Evolutionary conservation across 2,888 invertebrate species (phyloP).

Genomic region (Trichopoda pennipes): DNA sequence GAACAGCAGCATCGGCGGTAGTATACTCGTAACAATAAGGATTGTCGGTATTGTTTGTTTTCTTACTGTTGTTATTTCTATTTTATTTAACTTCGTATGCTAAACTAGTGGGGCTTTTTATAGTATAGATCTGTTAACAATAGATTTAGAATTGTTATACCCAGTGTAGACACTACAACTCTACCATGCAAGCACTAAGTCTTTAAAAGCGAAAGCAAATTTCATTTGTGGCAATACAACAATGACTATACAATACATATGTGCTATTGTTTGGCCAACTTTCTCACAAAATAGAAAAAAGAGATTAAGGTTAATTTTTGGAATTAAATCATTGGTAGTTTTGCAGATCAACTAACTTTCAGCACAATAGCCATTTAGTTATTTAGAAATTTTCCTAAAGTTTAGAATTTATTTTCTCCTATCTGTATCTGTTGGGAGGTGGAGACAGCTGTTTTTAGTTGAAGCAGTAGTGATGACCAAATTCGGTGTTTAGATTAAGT

Average conservation of each 20-base stretch:
- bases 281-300: constrained; percentile 28
- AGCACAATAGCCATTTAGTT: constrained; percentile 50
- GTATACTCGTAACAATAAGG: constrained; percentile 46
- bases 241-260: constrained; percentile 6
- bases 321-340: constrained; percentile 62
- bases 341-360: constrained; percentile 48
- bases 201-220: constrained; percentile 66
- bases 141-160: constrained; percentile 59
- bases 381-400: constrained; percentile 52
- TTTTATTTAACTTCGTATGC: constrained; percentile 40
- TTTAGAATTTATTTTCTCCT: constrained; percentile 20
- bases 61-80: constrained; percentile 2
- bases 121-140: constrained; percentile 58
- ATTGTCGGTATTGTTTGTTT: constrained; percentile 59
- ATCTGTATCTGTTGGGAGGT: constrained; percentile 4
- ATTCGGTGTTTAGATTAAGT: constrained; percentile 34
- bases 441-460: constrained; percentile 6
- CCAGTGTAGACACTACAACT: constrained; percentile 18
- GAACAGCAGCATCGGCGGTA: constrained; percentile 45
- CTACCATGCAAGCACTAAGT: not conserved
- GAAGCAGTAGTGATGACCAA: constrained; percentile 38
- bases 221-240: constrained; percentile 39
- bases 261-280: constrained; percentile 52
- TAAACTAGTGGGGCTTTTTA: constrained; percentile 44
- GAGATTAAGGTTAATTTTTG: constrained; percentile 17